phyloP scores from a whole-genome alignment of 1,140 invertebrate species.

The Meloidogyne floridensis region DNA sequence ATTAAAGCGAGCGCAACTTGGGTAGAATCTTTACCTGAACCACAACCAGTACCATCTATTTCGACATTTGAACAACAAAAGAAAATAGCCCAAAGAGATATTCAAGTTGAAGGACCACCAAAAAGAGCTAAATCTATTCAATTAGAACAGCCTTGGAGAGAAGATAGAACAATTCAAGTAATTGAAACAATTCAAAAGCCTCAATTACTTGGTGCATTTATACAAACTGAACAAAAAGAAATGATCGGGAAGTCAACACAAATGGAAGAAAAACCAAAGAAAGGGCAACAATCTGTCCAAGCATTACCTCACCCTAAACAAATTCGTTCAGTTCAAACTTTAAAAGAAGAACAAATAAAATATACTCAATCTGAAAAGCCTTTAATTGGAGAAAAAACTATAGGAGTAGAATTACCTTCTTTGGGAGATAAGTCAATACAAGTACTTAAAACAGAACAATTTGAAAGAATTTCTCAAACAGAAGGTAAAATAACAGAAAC shows the following conservation, averaged over 20 bases:
- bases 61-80: slow-evolving; percentile 5
- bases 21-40: slow-evolving; percentile 5
- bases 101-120: not conserved
- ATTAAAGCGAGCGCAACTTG: not conserved
- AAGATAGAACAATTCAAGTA: slow-evolving; percentile 4
- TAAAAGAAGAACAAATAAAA: slow-evolving; percentile 4
- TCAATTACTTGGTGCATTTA: not conserved
- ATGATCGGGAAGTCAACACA: slow-evolving; percentile 6
- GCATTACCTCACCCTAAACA: not conserved
- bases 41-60: not conserved
- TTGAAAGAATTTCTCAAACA: not conserved
- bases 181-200: not conserved
- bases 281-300: not conserved
- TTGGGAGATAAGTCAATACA: not conserved
- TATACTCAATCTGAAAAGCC: not conserved
- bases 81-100: not conserved
- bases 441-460: not conserved
- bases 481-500: not conserved
- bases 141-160: slow-evolving; percentile 4
- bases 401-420: slow-evolving; percentile 2
- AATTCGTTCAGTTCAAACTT: not conserved
- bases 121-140: not conserved
- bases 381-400: not conserved
- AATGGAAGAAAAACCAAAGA: not conserved
- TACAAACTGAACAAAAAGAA: not conserved